Evolutionary conservation across 2,113 vertebrate genomes (phyloP), one percentile per base, ranked within the genome.

Genomic region (Microcebus ravelobensis): DNA sequence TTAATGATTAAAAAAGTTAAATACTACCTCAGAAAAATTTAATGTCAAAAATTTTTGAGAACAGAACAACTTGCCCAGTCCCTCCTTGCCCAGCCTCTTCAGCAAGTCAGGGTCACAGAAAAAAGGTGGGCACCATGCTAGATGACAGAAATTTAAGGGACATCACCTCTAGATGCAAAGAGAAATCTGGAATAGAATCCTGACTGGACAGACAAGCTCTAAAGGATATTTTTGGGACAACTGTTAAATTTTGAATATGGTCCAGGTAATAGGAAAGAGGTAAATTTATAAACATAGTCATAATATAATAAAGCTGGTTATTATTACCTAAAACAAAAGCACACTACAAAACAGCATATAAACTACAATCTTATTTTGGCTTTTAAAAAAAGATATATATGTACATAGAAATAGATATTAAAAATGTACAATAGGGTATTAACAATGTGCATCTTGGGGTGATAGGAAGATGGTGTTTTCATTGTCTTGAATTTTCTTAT

Each of bases 1-100:
- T 92, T 50, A 88, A 71, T 94, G 42, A 87, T 59, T 83, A 39
- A 90, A 82, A 17, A 87, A 74, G 31, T 76, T 50, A 86, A 79
- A 79, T 67, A 70, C 17, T 52, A 63, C 17, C 65, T 87, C 29
- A 80, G 59, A 87, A 91, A 92, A 71, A 9, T 57, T 39, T 81
- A 61, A 57, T 68, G 55, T 57, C 71, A 73, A 90, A 90, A 79
- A 73, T 83, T 36, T 50, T 18, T 55, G 31, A 83, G 57, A 70
- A 61, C 8, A 70, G 27, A 50, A 86, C 36, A 63, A 20, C 31
- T 92, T 52, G 14, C 29, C 65, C 42, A 71, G 13, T 85, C 59
- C 55, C 65, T 50, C 71, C 45, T 52, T 73, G 48, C 6, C 55
- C 42, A 31, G 18, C 1, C 42, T 91, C 63, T 65, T 90, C 23